Evolutionary conservation across 2,888 invertebrate species (phyloP), one percentile per base, ranked within the genome.

Genomic region (Hecatera dysodea): DNA sequence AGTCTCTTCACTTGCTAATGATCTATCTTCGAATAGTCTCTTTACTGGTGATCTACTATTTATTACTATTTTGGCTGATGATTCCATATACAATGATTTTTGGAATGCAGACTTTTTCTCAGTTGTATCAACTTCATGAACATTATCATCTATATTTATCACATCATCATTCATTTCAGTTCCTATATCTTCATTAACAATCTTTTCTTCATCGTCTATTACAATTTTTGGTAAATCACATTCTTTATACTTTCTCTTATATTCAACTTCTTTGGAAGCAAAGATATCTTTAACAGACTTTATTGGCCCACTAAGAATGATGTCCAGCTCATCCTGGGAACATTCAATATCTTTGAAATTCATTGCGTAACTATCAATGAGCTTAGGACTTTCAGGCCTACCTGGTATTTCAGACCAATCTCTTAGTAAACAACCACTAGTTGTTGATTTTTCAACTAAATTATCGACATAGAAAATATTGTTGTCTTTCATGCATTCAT

Each of bases 361-460:
- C 78, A 92, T 87, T 60, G 75, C 80, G 36, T 64, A 74, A 57
- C 72, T 53, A 59, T 90, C 77, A 70, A 74, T 76, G 72, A 83
- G 72, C 42, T 85, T 80, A 1, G 97, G 97, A 65, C 97, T 96
- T 17, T 87, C 82, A 61, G 97, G 97, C 70, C 97, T 93, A 0
- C 97, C 97, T 7, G 97, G 97, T 84, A 97, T 97, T 59, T 93
- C 86, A 33, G 92, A 89, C 97, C 97, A 97, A 85, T 97, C 94
- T 90, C 94, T 96, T n/a, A 97, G 88, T 66, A 97, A 91, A 87
- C 91, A 91, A 29, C 97, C 96, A 80, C 90, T 92, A 56, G 88
- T 86, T 56, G 64, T 83, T 46, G 92, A 91, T 60, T 92, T 93
- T 73, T 96, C 92, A 56, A 97, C 84, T 56, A 97, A 89, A 68